Evolutionary conservation across 2,888 invertebrate genomes (phyloP), one percentile per base, ranked within the genome.

Genomic region (Dermolepida albohirtum): DNA sequence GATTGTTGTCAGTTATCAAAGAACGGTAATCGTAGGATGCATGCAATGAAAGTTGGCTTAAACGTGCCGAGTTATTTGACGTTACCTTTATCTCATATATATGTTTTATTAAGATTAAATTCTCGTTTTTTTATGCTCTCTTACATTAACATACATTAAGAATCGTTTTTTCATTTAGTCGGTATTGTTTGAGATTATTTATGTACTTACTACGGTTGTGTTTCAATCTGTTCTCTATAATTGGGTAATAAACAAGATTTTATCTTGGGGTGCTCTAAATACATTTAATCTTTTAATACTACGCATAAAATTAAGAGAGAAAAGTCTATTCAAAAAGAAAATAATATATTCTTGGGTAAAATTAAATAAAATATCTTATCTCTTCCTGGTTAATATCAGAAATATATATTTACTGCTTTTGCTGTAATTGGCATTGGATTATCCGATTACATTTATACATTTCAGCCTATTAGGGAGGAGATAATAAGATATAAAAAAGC

Each of bases 1-100:
- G 27, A 55, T 47, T 57, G 44, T 57, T 57, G 52, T 57, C 44
- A 10, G 43, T 44, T 44, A 44, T 55, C 55, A 41, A 22, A 55
- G 43, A 44, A 44, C 27, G 14, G 14, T 22, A 44, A 27, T 59
- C 40, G 29, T 27, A 12, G 29, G 29, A 59, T 59, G 29, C 59
- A n/a, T 34, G 59, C 29, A 44, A 40, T 10, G 27, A 29, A 44
- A 44, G 27, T 44, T 10, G 22, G 22, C 12, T 59, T 27, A 44
- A 44, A 44, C 10, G 14, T 44, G 43, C 34, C 10, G 34, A 34
- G 34, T 2, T 54, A 54, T 54, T 54, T 54, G 52, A 54, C 39
- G 52, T 54, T 16, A 14, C 52, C 16, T 54, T 39, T 39, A 54
- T 34, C 34, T 34, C 34, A 34, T 34, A 34, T 34, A 34, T 34